Evolutionary conservation across 35 echinoderm and acorn worm species (phyloP), one percentile per base, ranked within the genome.

Genomic region (Diadema setosum): DNA sequence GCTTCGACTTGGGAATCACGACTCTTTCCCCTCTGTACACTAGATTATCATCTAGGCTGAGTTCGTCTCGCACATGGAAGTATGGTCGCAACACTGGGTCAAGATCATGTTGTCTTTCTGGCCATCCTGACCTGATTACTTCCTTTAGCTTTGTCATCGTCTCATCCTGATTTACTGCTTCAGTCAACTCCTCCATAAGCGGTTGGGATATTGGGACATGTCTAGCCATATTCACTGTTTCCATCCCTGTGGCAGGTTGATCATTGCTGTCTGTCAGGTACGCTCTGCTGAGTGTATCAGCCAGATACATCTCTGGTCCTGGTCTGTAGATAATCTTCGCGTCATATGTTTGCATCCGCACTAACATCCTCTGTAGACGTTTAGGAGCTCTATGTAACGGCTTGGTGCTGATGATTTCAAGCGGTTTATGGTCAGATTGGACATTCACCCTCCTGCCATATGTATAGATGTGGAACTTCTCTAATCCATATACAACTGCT

Each of bases 331-430:
- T n/a, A n/a, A n/a, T n/a, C n/a, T n/a, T n/a, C n/a, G n/a, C n/a
- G n/a, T n/a, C n/a, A n/a, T n/a, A n/a, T n/a, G n/a, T n/a, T n/a
- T n/a, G n/a, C n/a, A n/a, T n/a, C n/a, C n/a, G n/a, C n/a, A n/a
- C n/a, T n/a, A n/a, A n/a, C n/a, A n/a, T n/a, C n/a, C n/a, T n/a
- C n/a, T n/a, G n/a, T n/a, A n/a, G n/a, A n/a, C n/a, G n/a, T n/a
- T 86, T 91, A 2, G 85, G 94, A 45, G 94, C 85, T 34, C 57
- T 37, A 41, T 81, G 27, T 24, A 96, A 48, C 6, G 76, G 74
- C 73, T 96, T 96, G 1, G 18, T 81, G 21, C 65, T 39, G n/a
- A 92, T 96, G 29, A 76, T 83, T 64, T 95, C 74, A 18, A 90
- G 59, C 33, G 93, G 88, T 33, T 78, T 82, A 61, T 92, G 94